Base-by-base conservation (phyloP, 2,113 vertebrate species). In the Phylloscopus trochiloides region DNA sequence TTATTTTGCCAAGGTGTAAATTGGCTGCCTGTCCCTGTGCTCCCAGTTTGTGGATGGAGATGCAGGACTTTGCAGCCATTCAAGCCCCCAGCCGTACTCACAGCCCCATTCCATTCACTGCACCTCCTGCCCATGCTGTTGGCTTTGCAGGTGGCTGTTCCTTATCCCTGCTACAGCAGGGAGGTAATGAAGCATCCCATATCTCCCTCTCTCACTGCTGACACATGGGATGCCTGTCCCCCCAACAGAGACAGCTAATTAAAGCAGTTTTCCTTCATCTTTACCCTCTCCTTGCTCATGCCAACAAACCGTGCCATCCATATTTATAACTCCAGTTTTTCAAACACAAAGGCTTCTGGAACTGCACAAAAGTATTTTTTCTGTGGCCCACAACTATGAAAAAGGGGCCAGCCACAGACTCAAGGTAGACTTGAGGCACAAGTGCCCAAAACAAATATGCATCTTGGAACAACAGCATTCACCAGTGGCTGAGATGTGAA, bases 401-500 rank as follows among this genome's bases (percentile, higher is more conserved):
- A 74, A 91, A 89, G 42, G 28, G 19, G 25, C 34, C 48, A 94
- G 17, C 14, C 42, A 76, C 14, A 76, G 62, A 88, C 24, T n/a
- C 29, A 58, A 73, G 40, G 10, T 5, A 86, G 38, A 79, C 83
- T n/a, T 32, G 36, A 62, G 47, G 29, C 54, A 81, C 11, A 68
- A 85, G 21, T 47, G 38, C 28, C 70, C 78, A 59, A 82, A 89
- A 76, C 87, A 84, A 75, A 88, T 32, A 42, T 10, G 12, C 32
- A 40, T 54, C 68, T 94, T 79, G 42, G 47, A 86, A 82, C 62
- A 84, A n/a, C 28, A 66, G 47, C 31, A 86, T 88, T 92, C 57
- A 85, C 19, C 70, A 57, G 38, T 79, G 55, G 40, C 67, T 55
- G 36, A 81, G 68, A 81, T 78, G 47, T 8, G 54, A 80, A 82